phyloP scores from a whole-genome alignment of 2,113 vertebrate species.

The Oreochromis niloticus region DNA sequence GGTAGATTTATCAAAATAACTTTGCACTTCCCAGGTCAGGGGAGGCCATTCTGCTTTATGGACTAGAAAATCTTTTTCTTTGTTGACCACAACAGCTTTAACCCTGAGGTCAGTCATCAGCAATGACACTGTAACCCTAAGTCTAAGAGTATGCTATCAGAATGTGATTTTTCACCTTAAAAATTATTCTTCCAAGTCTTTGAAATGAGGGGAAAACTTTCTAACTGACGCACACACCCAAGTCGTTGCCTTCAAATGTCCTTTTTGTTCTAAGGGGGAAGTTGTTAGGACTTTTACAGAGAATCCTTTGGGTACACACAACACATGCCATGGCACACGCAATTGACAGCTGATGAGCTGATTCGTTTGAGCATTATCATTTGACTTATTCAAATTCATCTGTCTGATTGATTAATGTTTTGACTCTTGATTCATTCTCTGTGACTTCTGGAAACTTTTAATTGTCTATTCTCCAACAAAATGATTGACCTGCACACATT shows the following conservation, averaged over 20 bases:
- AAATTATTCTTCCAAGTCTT: neutral
- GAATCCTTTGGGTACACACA: neutral
- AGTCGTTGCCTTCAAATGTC: neutral
- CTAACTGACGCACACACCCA: neutral
- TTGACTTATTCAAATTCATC: neutral
- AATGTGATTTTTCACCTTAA: neutral
- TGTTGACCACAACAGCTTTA: neutral
- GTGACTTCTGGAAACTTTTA: neutral
- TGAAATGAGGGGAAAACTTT: neutral
- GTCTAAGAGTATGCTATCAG: neutral
- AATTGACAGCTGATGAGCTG: neutral
- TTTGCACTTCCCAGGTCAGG: neutral
- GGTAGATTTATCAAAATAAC: neutral
- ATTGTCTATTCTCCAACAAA: neutral
- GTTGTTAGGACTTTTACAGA: neutral
- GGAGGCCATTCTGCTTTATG: neutral
- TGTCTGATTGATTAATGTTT: neutral
- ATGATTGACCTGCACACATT: rapidly evolving
- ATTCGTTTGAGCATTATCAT: neutral
- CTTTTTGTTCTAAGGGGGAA: neutral
- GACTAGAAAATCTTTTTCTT: neutral
- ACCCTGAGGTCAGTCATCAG: neutral
- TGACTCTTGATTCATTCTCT: neutral
- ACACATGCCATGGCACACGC: rapidly evolving
- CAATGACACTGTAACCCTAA: neutral